phyloP scores from a whole-genome alignment of 2,113 vertebrate species.

The Xenopus borealis region DNA sequence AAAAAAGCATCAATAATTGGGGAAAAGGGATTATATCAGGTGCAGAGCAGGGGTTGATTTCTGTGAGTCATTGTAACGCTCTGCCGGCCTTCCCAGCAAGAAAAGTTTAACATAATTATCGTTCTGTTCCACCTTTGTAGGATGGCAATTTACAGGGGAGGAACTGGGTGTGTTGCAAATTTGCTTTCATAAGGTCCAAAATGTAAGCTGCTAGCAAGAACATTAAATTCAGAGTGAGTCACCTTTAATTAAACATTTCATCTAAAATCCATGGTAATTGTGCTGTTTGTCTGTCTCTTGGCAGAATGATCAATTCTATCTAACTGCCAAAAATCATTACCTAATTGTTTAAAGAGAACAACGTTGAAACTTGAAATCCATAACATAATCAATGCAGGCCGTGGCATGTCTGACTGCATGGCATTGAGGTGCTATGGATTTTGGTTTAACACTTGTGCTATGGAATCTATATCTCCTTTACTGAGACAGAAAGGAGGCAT shows the following conservation, averaged over 20 bases:
- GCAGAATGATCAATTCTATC: background rate
- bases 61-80: slow-evolving; percentile 21
- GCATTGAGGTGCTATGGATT: no score
- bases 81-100: slow-evolving; percentile 8
- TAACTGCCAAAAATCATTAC: background rate
- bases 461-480: no score
- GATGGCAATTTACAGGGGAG: slow-evolving; percentile 15
- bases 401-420: no score
- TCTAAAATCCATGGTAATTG: no score
- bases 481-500: no score
- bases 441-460: no score
- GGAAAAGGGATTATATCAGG: slow-evolving; percentile 12
- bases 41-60: slow-evolving; percentile 2
- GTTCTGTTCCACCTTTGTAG: slow-evolving; percentile 19
- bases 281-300: slow-evolving; percentile 2
- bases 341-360: no score
- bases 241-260: no score
- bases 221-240: background rate
- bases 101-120: slow-evolving; percentile 31
- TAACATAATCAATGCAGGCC: no score
- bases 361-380: no score
- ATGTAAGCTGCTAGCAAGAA: slow-evolving; percentile 9
- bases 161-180: slow-evolving; percentile 10
- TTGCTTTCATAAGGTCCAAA: slow-evolving; percentile 15
- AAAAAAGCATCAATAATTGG: background rate